Percentiles rank a stretch among this genome's conserved stretches.
These are phyloP conservation scores for Cichlasoma orientale DNA, from an alignment of 2,797 vertebrate genomes.

Conservation along the genomic window DNA sequence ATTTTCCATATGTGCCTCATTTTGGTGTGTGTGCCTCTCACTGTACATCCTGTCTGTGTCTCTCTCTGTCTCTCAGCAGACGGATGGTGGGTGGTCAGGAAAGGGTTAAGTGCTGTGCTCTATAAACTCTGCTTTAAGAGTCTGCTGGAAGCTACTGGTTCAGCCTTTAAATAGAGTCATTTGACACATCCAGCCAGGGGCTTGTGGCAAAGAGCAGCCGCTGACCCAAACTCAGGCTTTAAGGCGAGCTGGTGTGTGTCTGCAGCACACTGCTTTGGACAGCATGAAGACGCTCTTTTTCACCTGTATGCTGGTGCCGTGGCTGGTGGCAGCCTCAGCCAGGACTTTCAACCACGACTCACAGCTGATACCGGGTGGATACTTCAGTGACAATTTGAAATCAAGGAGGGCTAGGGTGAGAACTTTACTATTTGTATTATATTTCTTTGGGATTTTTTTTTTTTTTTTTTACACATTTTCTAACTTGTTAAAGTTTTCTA, in stretches of 20 bases:
- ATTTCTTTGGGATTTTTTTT: background rate
- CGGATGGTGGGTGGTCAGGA: conserved; percentile 71
- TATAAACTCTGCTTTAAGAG: conserved; percentile 81
- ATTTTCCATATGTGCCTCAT: conserved; percentile 32
- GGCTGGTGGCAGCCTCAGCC: conserved; percentile 79
- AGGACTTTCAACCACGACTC: conserved; percentile 29
- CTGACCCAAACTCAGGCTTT: conserved; percentile 52
- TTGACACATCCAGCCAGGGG: conserved; percentile 75
- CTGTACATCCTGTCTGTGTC: conserved; percentile 17
- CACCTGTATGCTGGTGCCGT: conserved; percentile 77
- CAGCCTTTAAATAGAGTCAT: conserved; percentile 91
- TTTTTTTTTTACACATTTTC: background rate
- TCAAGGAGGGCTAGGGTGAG: conserved; percentile 73
- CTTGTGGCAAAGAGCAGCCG: conserved; percentile 59
- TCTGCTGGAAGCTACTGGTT: conserved; percentile 84
- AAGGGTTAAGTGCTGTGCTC: conserved; percentile 88
- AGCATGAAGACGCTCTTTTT: conserved; percentile 77
- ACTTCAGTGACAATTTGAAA: conserved; percentile 69
- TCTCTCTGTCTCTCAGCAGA: conserved; percentile 4
- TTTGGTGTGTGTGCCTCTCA: background rate
- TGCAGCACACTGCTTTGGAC: conserved; percentile 76
- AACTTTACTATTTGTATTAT: background rate
- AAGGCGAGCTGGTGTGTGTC: conserved; percentile 42
- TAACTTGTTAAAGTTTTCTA: background rate
- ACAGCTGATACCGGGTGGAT: conserved; percentile 57